Evolutionary conservation across 1,140 invertebrate genomes (phyloP).

Genomic region (Anadara kagoshimensis): DNA sequence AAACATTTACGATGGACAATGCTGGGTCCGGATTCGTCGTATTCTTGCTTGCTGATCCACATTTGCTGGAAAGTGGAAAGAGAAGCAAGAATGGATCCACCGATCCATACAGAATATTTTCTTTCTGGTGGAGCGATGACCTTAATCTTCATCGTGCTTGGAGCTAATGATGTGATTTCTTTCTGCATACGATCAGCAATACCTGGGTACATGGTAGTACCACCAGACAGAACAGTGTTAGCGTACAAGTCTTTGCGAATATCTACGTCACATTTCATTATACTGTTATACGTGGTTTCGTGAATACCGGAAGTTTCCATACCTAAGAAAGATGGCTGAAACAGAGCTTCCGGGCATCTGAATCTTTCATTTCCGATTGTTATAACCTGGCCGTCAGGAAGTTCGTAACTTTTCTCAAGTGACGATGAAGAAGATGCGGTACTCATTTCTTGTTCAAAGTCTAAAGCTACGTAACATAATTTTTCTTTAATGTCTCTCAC

Average conservation of each 20-base stretch:
- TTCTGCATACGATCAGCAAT: conserved; percentile 16
- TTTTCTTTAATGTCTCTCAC: conserved; percentile 81
- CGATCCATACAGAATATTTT: conserved; percentile 56
- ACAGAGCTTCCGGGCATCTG: conserved; percentile 78
- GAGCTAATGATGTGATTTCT: conserved; percentile 2
- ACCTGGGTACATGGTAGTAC: conserved; percentile 79
- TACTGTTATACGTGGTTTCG: conserved; percentile 90
- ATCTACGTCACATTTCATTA: conserved; percentile 80
- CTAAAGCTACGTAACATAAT: conserved; percentile 91
- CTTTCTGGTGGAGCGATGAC: conserved; percentile 79
- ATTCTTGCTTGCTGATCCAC: conserved; percentile 80
- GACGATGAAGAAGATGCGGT: conserved; percentile 80
- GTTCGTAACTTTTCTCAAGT: conserved; percentile 72
- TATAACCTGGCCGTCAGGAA: conserved; percentile 71
- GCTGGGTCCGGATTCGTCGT: conserved; percentile 90
- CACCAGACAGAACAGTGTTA: conserved; percentile 93
- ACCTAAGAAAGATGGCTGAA: conserved; percentile 78
- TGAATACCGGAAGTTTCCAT: conserved; percentile 64
- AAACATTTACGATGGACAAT: conserved; percentile 96
- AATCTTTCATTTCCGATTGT: conserved; percentile 66
- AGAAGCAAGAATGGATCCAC: conserved; percentile 79
- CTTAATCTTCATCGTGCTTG: conserved; percentile 82
- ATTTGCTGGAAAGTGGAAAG: conserved; percentile 78
- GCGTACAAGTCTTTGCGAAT: conserved; percentile 92
- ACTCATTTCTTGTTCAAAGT: conserved; percentile 96